Evolutionary conservation across 2,113 vertebrate species (phyloP).

Genomic region (Saimiri boliviensis): DNA sequence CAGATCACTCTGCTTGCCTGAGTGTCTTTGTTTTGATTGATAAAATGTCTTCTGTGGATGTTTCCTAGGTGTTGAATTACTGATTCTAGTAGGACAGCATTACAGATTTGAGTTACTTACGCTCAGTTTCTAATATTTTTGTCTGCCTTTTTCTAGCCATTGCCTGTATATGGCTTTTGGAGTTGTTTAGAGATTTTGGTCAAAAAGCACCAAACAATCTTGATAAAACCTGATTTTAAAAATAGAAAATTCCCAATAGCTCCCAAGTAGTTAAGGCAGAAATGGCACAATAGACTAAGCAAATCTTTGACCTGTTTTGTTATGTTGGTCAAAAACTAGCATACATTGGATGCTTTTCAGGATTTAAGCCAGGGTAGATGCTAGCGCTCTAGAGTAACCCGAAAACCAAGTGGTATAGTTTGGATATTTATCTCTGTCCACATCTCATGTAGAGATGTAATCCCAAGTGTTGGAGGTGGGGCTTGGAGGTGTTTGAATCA

Average conservation of each 20-base stretch:
- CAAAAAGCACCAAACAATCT: neutral
- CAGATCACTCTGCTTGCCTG: neutral
- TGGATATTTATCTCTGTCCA: too few relatives aligned
- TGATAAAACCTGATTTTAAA: neutral
- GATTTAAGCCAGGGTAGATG: neutral
- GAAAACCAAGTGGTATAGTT: neutral
- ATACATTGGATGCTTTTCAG: neutral
- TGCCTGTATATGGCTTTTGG: neutral
- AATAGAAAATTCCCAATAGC: neutral
- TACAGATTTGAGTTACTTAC: neutral
- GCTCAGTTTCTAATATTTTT: neutral
- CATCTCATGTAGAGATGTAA: too few relatives aligned
- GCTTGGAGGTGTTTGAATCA: too few relatives aligned
- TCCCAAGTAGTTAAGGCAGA: neutral
- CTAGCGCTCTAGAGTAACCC: neutral
- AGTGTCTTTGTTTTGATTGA: neutral
- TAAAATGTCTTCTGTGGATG: neutral
- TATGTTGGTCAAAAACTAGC: neutral
- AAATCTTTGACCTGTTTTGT: neutral
- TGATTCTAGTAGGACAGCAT: neutral
- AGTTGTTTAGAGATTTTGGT: neutral
- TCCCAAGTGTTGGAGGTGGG: too few relatives aligned
- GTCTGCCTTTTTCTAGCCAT: neutral
- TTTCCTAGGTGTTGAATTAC: neutral
- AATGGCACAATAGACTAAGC: neutral